These are phyloP conservation scores for Phortica magna DNA, from an alignment of 2,888 invertebrate species.

Conservation along the genomic window DNA sequence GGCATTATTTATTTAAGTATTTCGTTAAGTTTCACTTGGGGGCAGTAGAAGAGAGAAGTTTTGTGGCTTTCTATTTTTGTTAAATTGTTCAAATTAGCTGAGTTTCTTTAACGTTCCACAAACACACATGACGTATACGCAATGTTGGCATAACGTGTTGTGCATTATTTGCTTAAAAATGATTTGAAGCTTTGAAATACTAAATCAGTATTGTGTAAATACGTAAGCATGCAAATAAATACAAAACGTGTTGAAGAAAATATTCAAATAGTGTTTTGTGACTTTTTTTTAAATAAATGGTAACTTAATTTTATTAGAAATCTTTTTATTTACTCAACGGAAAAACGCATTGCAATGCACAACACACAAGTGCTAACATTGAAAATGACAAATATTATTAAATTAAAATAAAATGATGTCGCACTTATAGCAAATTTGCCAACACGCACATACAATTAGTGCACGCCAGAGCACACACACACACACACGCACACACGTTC, in stretches of 20 bases:
- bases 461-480: not conserved
- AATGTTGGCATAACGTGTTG: not conserved
- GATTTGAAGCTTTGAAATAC: too few species aligned
- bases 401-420: constrained; percentile 23
- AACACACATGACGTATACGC: not conserved
- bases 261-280: too few species aligned
- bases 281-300: too few species aligned
- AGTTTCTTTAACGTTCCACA: not conserved
- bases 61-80: constrained; percentile 4
- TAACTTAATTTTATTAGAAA: too few species aligned
- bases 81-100: constrained; percentile 24
- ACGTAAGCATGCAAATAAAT: too few species aligned
- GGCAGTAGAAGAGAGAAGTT: not conserved
- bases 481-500: not conserved
- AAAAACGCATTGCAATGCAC: constrained; percentile 10
- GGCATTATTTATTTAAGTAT: constrained; percentile 2
- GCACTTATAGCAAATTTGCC: constrained; percentile 7
- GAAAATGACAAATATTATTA: constrained; percentile 20
- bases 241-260: too few species aligned
- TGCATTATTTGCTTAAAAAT: too few species aligned
- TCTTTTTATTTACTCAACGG: not conserved
- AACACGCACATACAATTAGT: constrained; percentile 16
- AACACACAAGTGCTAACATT: not conserved
- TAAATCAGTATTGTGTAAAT: too few species aligned
- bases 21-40: not conserved